phyloP scores from a whole-genome alignment of 2,113 vertebrate genomes.

The Axis porcinus region DNA sequence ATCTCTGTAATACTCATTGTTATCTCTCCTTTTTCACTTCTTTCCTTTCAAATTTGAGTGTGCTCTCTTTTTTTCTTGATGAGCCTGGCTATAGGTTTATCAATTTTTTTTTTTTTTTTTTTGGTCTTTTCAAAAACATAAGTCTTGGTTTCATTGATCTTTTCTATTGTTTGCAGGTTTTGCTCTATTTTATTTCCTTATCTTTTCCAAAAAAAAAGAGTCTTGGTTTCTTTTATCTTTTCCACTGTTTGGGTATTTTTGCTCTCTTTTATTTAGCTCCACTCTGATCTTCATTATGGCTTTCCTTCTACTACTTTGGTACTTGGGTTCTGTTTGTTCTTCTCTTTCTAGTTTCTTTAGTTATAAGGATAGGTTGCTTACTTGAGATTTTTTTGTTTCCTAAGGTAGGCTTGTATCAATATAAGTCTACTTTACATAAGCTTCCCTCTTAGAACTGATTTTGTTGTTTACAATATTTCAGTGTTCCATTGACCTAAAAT shows the following conservation, averaged over 20 bases:
- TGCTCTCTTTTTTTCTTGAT: neutral
- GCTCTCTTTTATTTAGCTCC: neutral
- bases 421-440: neutral
- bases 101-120: neutral
- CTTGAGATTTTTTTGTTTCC: neutral
- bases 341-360: neutral
- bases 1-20: neutral
- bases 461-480: neutral
- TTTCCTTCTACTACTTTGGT: neutral
- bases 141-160: neutral
- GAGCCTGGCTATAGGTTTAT: neutral
- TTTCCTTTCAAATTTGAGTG: neutral
- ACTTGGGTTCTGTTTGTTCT: neutral
- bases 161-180: neutral
- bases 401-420: neutral
- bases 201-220: neutral
- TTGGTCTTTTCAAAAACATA: neutral
- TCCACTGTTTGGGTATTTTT: neutral
- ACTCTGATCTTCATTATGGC: neutral
- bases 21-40: neutral
- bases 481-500: neutral
- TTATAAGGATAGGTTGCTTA: neutral
- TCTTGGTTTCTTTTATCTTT: neutral
- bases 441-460: neutral
- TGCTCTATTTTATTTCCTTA: neutral